phyloP scores from a whole-genome alignment of 2,888 invertebrate genomes.

The Globia sparganii region DNA sequence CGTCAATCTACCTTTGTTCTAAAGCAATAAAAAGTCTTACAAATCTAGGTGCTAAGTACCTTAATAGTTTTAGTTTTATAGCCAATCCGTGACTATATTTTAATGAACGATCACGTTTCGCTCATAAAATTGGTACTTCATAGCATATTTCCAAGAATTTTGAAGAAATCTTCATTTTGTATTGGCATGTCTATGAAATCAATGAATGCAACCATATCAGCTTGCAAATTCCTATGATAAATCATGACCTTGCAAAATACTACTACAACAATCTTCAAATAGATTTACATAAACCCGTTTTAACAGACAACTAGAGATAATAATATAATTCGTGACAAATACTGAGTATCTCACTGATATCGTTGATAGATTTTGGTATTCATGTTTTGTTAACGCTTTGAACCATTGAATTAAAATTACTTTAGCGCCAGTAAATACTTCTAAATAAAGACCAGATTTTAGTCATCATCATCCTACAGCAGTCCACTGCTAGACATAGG shows the following conservation, averaged over 20 bases:
- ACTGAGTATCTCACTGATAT: slow-evolving; percentile 19
- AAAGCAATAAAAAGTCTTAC: slow-evolving; percentile 4
- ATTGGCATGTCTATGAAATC: not conserved
- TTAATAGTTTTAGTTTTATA: slow-evolving; percentile 39
- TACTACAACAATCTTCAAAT: slow-evolving; percentile 2
- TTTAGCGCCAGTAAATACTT: not conserved
- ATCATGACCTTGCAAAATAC: slow-evolving; percentile 1
- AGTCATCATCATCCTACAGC: not conserved
- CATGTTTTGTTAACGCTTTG: slow-evolving; percentile 19
- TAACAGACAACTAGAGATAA: slow-evolving; percentile 18
- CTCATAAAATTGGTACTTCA: not conserved
- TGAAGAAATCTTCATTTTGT: not conserved
- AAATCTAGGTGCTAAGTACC: not conserved
- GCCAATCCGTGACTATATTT: slow-evolving; percentile 40
- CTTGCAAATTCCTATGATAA: slow-evolving; percentile 18
- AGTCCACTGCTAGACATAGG: not conserved
- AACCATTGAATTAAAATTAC: not conserved
- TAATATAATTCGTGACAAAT: slow-evolving; percentile 40
- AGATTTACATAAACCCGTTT: slow-evolving; percentile 37
- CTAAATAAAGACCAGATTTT: not conserved
- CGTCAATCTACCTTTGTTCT: not conserved
- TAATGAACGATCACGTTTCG: slow-evolving; percentile 43
- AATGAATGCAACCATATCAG: not conserved
- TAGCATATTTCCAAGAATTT: not conserved
- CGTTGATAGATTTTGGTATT: slow-evolving; percentile 8